Percentiles rank a stretch among this genome's conserved stretches.
These are phyloP conservation scores for Seriola aureovittata DNA, from an alignment of 2,113 vertebrate species.

Conservation along the genomic window DNA sequence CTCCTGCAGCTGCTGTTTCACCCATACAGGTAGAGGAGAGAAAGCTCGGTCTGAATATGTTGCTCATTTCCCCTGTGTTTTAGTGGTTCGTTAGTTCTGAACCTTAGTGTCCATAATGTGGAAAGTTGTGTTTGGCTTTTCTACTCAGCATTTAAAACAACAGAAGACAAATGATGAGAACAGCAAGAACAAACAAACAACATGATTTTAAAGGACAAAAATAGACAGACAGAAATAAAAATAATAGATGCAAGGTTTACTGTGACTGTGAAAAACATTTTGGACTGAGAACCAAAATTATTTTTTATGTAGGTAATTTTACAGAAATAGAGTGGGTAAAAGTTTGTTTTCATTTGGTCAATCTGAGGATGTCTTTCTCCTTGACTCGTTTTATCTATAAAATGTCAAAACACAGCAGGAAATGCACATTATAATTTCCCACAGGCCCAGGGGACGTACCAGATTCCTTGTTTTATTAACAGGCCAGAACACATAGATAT, in stretches of 20 bases:
- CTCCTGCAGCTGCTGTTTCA: constrained; percentile 94
- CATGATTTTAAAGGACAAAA: background rate
- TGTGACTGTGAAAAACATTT: background rate
- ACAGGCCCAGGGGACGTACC: no score
- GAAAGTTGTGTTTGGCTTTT: background rate
- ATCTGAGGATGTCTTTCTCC: no score
- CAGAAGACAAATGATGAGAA: background rate
- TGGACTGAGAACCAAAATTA: no score
- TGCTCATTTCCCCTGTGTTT: background rate
- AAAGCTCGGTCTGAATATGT: background rate
- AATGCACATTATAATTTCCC: no score
- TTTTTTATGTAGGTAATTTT: no score
- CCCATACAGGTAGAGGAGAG: constrained; percentile 91
- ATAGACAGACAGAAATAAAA: background rate
- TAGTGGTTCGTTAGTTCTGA: background rate
- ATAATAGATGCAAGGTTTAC: background rate
- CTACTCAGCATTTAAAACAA: background rate
- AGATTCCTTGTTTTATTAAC: no score
- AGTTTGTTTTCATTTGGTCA: no score
- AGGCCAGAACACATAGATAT: no score
- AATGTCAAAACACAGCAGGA: no score
- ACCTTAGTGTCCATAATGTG: no score
- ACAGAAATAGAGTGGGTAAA: no score
- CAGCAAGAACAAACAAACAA: background rate
- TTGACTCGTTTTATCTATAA: no score